Evolutionary conservation across 2,888 invertebrate species (phyloP), one percentile per base, ranked within the genome.

Genomic region (Lasius platythorax): DNA sequence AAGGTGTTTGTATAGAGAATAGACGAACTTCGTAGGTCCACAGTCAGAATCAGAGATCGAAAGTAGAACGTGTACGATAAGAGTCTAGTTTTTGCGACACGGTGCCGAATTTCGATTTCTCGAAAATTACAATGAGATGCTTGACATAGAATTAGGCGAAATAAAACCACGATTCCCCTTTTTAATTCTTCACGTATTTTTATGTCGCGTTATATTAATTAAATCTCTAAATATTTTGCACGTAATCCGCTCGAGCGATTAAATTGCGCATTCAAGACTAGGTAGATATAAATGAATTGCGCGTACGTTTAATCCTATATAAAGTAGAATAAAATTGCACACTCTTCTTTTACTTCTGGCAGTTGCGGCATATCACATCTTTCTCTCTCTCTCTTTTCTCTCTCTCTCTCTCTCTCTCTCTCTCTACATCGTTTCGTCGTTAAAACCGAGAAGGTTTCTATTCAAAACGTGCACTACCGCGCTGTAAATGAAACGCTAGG

Each of bases 251-350:
- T 43, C 11, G 30, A 58, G 28, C 40, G n/a, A 46, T 15, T 9
- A 33, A 53, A 50, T 58, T 46, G 33, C 72, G 30, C 12, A 28
- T 72, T 72, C 12, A 58, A n/a, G 23, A 18, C n/a, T 12, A 46
- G 18, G 12, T 64, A 4, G 12, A 70, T 28, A 18, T 56, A 70
- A 68, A 61, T 58, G 23, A 79, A 68, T 15, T n/a, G n/a, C 15
- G 8, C 28, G n/a, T 12, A 15, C 33, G 23, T 56, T 72, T 28
- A 79, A 70, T 72, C 12, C 4, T 46, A 46, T 37, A 53, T 53
- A 63, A 72, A 79, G 58, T 70, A 11, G 23, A 61, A 15, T 46
- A 33, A 72, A 72, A 61, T 46, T 61, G 33, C n/a, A 18, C 37
- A 5, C 18, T 43, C 30, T 43, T 63, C 9, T 46, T n/a, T 11